Base-by-base conservation (phyloP, 1,140 invertebrate genomes). In the Brachionus koreanus region DNA sequence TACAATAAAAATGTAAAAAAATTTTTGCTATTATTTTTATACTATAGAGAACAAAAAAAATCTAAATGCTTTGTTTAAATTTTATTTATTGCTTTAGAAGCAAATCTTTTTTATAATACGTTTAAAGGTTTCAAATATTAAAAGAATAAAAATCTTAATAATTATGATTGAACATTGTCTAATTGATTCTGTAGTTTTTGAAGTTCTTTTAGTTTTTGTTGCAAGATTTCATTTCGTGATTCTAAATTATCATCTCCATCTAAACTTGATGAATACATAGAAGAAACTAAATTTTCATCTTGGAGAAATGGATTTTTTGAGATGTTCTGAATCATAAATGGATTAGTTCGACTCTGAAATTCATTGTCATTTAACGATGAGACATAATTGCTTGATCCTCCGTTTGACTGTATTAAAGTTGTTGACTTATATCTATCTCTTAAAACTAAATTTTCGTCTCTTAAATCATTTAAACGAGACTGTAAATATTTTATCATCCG, bases 141-240 rank as follows among this genome's bases (percentile, higher is more conserved):
- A 57, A 57, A 57, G 16, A 35, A 65, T 23, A 65, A 23, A 1
- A 33, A 65, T 65, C 12, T 33, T 29, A 35, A 29, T 65, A 2
- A 46, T 49, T 74, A 74, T 74, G 76, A 19, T 65, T 79, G 76
- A n/a, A 79, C 76, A 61, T 65, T 79, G 33, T 79, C 19, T 39
- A 79, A 65, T 65, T 79, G 76, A 29, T 61, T 35, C 19, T 79
- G 76, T 19, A 79, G 25, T 10, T 65, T 57, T 79, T 79, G 76
- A 25, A 79, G 39, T 39, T 79, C 76, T 37, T 79, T 79, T 37
- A 79, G n/a, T n/a, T 79, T 79, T 65, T 79, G 76, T 42, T 79
- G 76, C 19, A 79, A 23, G 2, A 79, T 23, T 65, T 79, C 76
- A 43, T 79, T 79, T 23, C 39, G 29, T 19, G 76, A 61, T 65